These are phyloP conservation scores for Actinia equina DNA, from an alignment of 64 coral and sea anemone species.

Conservation along the genomic window DNA sequence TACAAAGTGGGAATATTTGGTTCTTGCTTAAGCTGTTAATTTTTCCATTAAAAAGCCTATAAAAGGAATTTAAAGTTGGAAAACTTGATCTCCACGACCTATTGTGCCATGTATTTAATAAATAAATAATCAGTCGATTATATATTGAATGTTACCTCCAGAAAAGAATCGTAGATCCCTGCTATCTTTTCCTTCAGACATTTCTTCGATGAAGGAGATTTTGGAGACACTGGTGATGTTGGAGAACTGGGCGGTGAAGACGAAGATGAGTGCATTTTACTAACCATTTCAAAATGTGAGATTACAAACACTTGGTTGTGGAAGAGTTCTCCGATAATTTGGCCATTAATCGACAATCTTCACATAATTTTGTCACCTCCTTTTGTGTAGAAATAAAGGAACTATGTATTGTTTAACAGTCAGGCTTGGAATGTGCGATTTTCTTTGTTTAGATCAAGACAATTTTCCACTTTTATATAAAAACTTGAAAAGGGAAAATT, in stretches of 20 bases:
- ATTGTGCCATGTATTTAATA: slow-evolving; percentile 3
- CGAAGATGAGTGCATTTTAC: slow-evolving; percentile 3
- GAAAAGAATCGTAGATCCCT: slow-evolving; percentile 92
- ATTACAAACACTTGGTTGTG: background rate
- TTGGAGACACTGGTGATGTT: slow-evolving; percentile 13
- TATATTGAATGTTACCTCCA: slow-evolving; percentile 58
- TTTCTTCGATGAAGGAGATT: slow-evolving; percentile 64
- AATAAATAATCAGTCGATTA: background rate
- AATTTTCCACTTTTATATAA: background rate
- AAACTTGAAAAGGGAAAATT: background rate
- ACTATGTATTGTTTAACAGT: background rate
- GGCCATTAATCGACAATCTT: background rate
- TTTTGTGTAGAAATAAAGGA: background rate
- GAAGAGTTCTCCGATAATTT: background rate
- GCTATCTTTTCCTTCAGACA: slow-evolving; percentile 89
- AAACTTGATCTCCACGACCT: background rate
- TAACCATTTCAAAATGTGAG: slow-evolving; percentile 11
- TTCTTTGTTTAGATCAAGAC: background rate
- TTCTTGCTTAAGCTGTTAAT: no score
- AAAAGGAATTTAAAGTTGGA: background rate
- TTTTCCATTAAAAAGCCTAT: no score
- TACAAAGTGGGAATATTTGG: no score
- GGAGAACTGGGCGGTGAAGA: slow-evolving; percentile 1
- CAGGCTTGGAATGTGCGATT: background rate
- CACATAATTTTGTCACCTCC: background rate